These are phyloP conservation scores for Aleiodes leptofemur DNA, from an alignment of 2,888 invertebrate species.

Conservation along the genomic window DNA sequence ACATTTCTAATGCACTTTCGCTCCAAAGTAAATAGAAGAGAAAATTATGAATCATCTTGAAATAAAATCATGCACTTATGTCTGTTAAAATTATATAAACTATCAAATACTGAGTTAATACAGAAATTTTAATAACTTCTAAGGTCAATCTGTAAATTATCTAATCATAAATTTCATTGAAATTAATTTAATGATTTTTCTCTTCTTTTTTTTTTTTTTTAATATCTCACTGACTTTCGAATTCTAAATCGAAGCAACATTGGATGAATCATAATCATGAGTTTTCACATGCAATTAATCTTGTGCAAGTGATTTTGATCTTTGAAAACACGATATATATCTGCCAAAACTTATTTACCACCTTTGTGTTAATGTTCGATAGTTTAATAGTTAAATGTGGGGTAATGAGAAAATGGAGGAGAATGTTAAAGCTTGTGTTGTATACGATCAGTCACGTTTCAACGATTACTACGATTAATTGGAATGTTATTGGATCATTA, in stretches of 20 bases:
- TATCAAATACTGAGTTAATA: too few species aligned
- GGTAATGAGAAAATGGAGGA: constrained; percentile 19
- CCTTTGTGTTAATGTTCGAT: background rate
- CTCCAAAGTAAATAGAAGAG: background rate
- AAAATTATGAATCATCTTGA: too few species aligned
- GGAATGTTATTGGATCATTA: constrained; percentile 24
- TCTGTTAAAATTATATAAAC: too few species aligned
- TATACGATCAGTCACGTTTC: constrained; percentile 18
- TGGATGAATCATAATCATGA: background rate
- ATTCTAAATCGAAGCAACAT: background rate
- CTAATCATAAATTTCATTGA: constrained; percentile 7
- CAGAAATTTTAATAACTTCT: too few species aligned
- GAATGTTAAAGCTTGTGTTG: background rate
- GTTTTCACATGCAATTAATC: constrained; percentile 12
- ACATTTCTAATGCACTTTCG: constrained; percentile 23
- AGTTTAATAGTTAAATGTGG: constrained; percentile 4
- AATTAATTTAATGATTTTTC: background rate
- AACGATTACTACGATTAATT: constrained; percentile 29
- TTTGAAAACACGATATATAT: background rate
- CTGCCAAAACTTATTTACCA: constrained; percentile 5
- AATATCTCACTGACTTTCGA: too few species aligned
- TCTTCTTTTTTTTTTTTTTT: too few species aligned
- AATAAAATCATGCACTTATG: too few species aligned
- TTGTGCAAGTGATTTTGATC: constrained; percentile 6
- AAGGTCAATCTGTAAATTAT: background rate